Base-by-base conservation (phyloP, 2,888 invertebrate genomes). In the Falcaria lacertinaria region DNA sequence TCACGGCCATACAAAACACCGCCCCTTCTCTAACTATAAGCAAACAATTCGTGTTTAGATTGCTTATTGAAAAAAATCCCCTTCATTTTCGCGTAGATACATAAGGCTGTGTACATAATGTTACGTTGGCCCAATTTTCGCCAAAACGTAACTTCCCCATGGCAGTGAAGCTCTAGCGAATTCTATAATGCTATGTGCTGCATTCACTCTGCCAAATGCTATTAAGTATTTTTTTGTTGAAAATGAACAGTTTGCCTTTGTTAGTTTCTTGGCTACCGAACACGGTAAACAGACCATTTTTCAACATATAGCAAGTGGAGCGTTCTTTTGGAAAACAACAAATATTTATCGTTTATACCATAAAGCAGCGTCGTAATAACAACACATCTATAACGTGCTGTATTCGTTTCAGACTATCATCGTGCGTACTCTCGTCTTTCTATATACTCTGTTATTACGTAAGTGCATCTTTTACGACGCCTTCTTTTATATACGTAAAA, bases 141-240 rank as follows among this genome's bases (percentile, higher is more conserved):
- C 33, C 42, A 39, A 34, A 39, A 42, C 38, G 38, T 41, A 42
- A 45, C 45, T 38, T 32, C 38, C 39, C 35, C 39, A 42, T 45
- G 35, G 35, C 35, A 42, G 42, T 37, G 16, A 39, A 35, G 63
- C 60, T 60, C 53, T 51, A 56, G 52, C 56, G 57, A 58, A 63
- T 67, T 62, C 67, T 37, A 37, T 25, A 37, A 59, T 63, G 60
- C 43, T 57, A 47, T 52, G 45, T 43, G 57, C 55, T 56, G 47
- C 50, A 54, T 55, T 55, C 47, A 51, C 64, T 63, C 56, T 74
- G 79, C 77, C 79, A 79, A 80, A 73, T 70, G 60, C 69, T 69
- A 71, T 75, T 72, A 75, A 74, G 68, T 68, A 70, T 65, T 65
- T 72, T 72, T 73, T 63, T 64, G 65, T 63, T 62, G 59, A 71